Evolutionary conservation across 2,888 invertebrate species (phyloP).

Genomic region (Caenorhabditis angaria): DNA sequence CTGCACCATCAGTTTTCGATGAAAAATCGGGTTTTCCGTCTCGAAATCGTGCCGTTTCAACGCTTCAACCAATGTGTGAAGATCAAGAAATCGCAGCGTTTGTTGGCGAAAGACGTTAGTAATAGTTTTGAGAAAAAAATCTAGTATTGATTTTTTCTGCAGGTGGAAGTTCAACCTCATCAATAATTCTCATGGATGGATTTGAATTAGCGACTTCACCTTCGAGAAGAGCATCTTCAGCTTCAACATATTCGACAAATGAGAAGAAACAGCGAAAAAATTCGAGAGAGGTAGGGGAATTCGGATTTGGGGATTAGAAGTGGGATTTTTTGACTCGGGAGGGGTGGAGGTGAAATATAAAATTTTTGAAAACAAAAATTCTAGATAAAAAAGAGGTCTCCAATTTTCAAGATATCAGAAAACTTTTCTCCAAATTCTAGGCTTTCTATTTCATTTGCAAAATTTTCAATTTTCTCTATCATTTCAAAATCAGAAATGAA

Average conservation of each 20-base stretch:
- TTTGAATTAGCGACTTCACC: slow-evolving; percentile 21
- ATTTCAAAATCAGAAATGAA: no score
- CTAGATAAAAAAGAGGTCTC: no score
- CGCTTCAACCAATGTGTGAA: slow-evolving; percentile 35
- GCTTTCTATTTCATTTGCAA: background rate
- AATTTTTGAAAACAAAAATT: no score
- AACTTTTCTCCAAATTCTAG: no score
- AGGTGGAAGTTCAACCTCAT: slow-evolving; percentile 38
- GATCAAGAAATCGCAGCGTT: slow-evolving; percentile 34
- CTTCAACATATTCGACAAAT: slow-evolving; percentile 1
- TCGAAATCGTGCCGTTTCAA: slow-evolving; percentile 21
- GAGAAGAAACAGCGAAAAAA: slow-evolving; percentile 26
- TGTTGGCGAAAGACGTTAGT: slow-evolving; percentile 29
- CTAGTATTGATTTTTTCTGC: background rate
- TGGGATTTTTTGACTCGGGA: background rate
- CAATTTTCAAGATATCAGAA: no score
- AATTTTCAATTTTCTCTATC: background rate
- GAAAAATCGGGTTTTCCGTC: slow-evolving; percentile 36
- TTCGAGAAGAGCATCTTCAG: slow-evolving; percentile 24
- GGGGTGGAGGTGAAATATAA: background rate
- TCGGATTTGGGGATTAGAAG: background rate
- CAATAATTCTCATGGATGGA: slow-evolving; percentile 25
- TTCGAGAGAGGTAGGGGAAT: slow-evolving; percentile 9
- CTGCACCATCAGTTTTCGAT: slow-evolving; percentile 33
- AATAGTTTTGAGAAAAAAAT: background rate